Evolutionary conservation across 2,888 invertebrate genomes (phyloP), one percentile per base, ranked within the genome.

Genomic region (Nomada hirtipes): DNA sequence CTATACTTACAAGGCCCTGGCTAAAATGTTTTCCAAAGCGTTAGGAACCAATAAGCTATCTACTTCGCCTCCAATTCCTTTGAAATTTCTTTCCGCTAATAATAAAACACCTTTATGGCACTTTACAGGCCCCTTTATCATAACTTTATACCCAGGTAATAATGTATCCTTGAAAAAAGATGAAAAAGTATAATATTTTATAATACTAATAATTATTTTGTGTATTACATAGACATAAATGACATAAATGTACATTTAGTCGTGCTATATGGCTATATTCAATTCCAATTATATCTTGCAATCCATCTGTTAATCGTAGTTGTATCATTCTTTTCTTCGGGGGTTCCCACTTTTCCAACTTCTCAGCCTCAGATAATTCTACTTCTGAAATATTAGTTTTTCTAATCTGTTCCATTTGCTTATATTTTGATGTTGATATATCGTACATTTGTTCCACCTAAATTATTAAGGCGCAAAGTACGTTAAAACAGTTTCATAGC

Each of bases 291-390:
- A 97, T 92, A 85, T 96, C 95, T 92, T 96, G 96, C 0, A 95
- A 94, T 18, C 98, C 98, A 94, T 98, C 98, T 4, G 97, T 97
- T 84, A 98, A 92, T 78, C 94, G 95, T 72, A 98, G 90, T 90
- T 96, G 95, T 81, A 97, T 94, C 95, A 97, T 96, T 90, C 97
- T 95, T 91, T 93, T 95, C 92, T 94, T 93, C 91, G 92, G 95
- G 90, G 92, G 95, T 92, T 93, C 96, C 96, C 88, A 95, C 94
- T 89, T 94, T 92, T 94, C 93, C 93, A 94, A 89, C 93, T 95
- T 92, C 91, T 94, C 91, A 94, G 94, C 85, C 94, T 95, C 88
- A 95, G 95, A 86, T 94, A 94, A 42, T 95, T 91, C 92, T 18
- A 55, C 52, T 64, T 96, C 92, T 94, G 95, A 91, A 83, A 93